Base-by-base conservation (phyloP, 2,797 vertebrate genomes). In the Platalea minor region DNA sequence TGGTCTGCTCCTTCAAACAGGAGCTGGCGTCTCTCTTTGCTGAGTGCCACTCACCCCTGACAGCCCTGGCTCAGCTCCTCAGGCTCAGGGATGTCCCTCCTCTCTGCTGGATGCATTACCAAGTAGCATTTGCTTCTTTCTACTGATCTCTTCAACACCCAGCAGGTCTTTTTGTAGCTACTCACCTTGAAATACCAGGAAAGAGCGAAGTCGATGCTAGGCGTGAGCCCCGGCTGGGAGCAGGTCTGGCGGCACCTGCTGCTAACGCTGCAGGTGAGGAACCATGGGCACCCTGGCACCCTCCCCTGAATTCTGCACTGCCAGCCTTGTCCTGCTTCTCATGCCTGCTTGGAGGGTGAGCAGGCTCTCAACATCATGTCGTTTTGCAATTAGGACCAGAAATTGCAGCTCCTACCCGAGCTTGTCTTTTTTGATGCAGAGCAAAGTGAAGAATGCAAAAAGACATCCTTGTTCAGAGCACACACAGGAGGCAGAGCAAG, bases 141-240 rank as follows among this genome's bases (percentile, higher is more conserved):
- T 53, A 8, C 24, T 0, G 0, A 64, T 17, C 18, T 77, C 63
- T 56, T 39, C 84, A 54, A 35, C 59, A 39, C 41, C 33, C 48
- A 65, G n/a, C 1, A 2, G 35, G 48, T 56, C 28, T 75, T 87
- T 68, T 53, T 63, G 67, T 46, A 87, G 51, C 70, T 67, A 26
- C 54, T 87, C 59, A 28, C 41, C 48, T 43, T 19, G 11, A 82
- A 92, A 51, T 10, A 41, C 1, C 61, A 39, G 39, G 59, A 23
- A 72, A n/a, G 41, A 54, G 8, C 0, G 1, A 84, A 48, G 45
- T 0, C 0, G 4, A 43, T 39, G 67, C 41, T 5, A 11, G 56
- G 41, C 23, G 17, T 9, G 81, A 41, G 41, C 53, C 46, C 12
- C 5, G 5, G 12, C 33, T 85, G 72, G 56, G 46, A 80, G 56